Evolutionary conservation across 2,797 vertebrate species (phyloP).

Genomic region (Gila robusta): DNA sequence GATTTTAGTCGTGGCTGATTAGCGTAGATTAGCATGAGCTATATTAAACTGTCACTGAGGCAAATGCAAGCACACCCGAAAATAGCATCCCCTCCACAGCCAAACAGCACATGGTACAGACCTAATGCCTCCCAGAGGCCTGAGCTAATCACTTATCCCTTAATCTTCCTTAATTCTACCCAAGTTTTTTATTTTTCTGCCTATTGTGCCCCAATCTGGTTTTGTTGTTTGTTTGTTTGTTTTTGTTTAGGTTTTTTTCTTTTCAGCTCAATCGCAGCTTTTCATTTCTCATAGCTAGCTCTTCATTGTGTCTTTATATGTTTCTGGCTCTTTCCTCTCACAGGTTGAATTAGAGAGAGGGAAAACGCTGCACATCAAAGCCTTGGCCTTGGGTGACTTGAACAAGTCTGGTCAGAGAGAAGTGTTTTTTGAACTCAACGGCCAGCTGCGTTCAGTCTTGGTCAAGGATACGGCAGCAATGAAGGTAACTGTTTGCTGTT

Average conservation of each 20-base stretch:
- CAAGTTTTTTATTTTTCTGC: neutral
- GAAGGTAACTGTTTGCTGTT: conserved; percentile 81
- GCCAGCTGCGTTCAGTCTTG: conserved; percentile 92
- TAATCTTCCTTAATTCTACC: neutral
- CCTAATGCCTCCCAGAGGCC: conserved; percentile 27
- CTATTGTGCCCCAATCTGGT: neutral
- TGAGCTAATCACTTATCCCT: conserved; percentile 28
- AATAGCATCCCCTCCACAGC: conserved; percentile 49
- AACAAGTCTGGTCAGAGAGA: conserved; percentile 92
- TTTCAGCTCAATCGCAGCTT: neutral
- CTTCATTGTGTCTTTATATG: neutral
- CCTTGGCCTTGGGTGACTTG: conserved; percentile 91
- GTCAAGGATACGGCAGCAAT: conserved; percentile 92
- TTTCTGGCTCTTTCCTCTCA: conserved; percentile 24
- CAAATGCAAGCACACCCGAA: conserved; percentile 4
- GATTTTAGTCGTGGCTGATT: conserved; percentile 62
- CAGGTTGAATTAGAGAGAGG: conserved; percentile 86
- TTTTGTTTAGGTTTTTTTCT: neutral
- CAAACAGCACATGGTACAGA: conserved; percentile 12
- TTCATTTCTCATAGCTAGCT: neutral
- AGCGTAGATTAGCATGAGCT: conserved; percentile 59
- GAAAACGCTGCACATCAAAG: conserved; percentile 95
- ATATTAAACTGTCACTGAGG: conserved; percentile 59
- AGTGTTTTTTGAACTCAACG: conserved; percentile 98
- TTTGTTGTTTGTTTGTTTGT: neutral